phyloP scores from a whole-genome alignment of 2,113 vertebrate species.

The Semnornis frantzii region DNA sequence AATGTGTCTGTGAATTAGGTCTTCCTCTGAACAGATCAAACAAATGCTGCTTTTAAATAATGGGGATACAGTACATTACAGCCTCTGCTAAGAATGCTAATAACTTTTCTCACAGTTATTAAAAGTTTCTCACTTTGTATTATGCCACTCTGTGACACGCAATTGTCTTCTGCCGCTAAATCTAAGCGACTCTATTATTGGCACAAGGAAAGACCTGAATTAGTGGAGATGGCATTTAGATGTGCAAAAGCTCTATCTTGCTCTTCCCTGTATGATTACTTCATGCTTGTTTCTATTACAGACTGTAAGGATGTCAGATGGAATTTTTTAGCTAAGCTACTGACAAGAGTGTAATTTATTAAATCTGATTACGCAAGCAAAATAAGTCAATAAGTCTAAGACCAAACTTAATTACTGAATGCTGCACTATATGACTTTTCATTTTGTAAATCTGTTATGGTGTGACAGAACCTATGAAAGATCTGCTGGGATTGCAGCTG shows the following conservation, averaged over 20 bases:
- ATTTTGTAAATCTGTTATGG: not conserved
- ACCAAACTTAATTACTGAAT: not conserved
- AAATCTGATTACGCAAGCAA: not conserved
- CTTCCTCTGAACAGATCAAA: conserved; percentile 27
- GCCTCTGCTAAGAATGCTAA: conserved; percentile 37
- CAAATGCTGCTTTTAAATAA: conserved; percentile 5
- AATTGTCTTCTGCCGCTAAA: conserved; percentile 39
- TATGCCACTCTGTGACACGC: not conserved
- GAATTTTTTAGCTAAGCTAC: not conserved
- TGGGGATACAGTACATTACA: not conserved
- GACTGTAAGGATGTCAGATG: not conserved
- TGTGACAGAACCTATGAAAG: not conserved
- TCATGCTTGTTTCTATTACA: conserved; percentile 13
- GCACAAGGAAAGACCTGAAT: not conserved
- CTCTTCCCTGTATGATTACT: not conserved
- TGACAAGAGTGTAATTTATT: not conserved
- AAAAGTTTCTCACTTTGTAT: conserved; percentile 36
- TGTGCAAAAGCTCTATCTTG: not conserved
- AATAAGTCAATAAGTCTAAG: not conserved
- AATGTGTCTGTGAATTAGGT: conserved; percentile 5
- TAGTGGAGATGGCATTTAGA: conserved; percentile 6
- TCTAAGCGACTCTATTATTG: conserved; percentile 16
- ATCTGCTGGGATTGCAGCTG: not conserved
- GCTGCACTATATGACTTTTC: not conserved
- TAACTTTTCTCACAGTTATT: conserved; percentile 28